Base-by-base conservation (phyloP, 2,113 vertebrate species). In the Phrynosoma platyrhinos region DNA sequence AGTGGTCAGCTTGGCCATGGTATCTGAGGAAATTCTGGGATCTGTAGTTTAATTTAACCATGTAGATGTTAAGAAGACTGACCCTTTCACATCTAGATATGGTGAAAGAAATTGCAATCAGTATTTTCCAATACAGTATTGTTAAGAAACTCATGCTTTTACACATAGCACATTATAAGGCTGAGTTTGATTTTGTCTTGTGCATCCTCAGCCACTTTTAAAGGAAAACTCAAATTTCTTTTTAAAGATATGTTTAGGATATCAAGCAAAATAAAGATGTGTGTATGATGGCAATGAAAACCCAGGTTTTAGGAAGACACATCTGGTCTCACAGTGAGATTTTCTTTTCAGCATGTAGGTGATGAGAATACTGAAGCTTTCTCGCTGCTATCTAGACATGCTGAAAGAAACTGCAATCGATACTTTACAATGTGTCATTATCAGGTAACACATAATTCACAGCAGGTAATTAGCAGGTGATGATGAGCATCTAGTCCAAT, bases 391-490 rank as follows among this genome's bases (percentile, higher is more conserved):
- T 77, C 40, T 89, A 89, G 88, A 66, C 79, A 55, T 84, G 52
- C 42, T 75, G 83, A 75, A 75, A 23, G 94, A 95, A 94, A 82
- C 58, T 76, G 81, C 85, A 90, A 95, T 97, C 94, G 88, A 90
- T 95, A 93, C 94, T 96, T 95, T 95, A 92, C 91, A 94, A 78
- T 92, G 86, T 96, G 91, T 94, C 93, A 90, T 95, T 94, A 91
- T 89, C 90, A 95, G 87, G 92, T 94, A 95, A 92, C 79, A 94
- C 85, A 93, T 93, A 78, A 92, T 92, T 95, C 95, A 95, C 94
- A 94, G 92, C 91, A 94, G 90, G 87, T 91, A 96, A 97, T 97
- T 96, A 97, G 71, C 77, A 95, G 88, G 92, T 95, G 95, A 95
- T 96, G 96, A 97, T 96, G 92, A 96, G 92, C 92, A 95, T 72